Conservation (phyloP, 2,797 vertebrate genomes). For the Thaleichthys pacificus region DNA sequence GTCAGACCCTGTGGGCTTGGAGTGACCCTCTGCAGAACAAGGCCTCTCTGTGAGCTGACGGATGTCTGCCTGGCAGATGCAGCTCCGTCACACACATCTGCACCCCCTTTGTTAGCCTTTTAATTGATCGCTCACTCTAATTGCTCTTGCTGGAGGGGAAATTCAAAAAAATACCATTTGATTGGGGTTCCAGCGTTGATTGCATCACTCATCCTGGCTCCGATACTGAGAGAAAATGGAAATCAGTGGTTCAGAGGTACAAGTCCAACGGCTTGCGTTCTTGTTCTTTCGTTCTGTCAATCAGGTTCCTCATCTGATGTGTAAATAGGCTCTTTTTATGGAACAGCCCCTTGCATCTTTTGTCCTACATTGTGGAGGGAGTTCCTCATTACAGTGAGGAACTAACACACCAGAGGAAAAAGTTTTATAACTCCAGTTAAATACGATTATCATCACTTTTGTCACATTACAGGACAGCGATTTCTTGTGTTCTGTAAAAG, state of each 20-base stretch:
- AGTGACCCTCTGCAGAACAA: slow-evolving; percentile 1
- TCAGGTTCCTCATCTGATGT: neutral
- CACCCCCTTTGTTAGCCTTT: slow-evolving; percentile 28
- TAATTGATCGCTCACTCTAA: slow-evolving; percentile 33
- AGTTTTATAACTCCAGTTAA: neutral
- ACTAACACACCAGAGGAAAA: neutral
- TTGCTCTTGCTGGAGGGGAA: slow-evolving; percentile 22
- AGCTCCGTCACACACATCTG: slow-evolving; percentile 17
- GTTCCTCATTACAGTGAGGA: neutral
- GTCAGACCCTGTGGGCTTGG: neutral
- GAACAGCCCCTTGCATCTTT: neutral
- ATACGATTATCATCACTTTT: slow-evolving; percentile 2
- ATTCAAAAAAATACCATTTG: slow-evolving; percentile 25
- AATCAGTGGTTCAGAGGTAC: neutral
- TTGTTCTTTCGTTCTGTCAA: slow-evolving; percentile 3
- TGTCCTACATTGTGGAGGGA: neutral
- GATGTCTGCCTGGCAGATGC: slow-evolving; percentile 15
- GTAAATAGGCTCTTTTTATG: neutral
- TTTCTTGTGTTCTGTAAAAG: neutral
- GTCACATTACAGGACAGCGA: neutral
- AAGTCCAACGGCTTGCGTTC: neutral
- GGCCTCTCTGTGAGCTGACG: neutral
- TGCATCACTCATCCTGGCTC: slow-evolving; percentile 24
- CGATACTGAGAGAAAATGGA: slow-evolving; percentile 9
- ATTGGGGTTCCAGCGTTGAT: slow-evolving; percentile 40